Percentiles rank a stretch among this genome's conserved stretches.
Evolutionary conservation across 2,888 invertebrate species (phyloP).

Genomic region (Petrolisthes manimaculis): DNA sequence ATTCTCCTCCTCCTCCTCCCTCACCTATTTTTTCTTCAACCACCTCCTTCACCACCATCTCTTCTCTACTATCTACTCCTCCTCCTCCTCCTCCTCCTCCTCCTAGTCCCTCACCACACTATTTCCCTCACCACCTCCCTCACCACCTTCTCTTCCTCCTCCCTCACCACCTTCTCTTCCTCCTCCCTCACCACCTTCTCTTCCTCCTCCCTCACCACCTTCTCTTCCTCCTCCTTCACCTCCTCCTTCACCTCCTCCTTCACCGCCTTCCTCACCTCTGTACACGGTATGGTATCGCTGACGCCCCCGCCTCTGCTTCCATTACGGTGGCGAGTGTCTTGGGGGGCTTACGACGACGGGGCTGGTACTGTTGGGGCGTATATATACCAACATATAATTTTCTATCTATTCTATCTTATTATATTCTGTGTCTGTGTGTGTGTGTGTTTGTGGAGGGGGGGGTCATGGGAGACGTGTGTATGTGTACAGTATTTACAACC

Average conservation of each 20-base stretch:
- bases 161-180: too few species aligned
- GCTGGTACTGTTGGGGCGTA: slow-evolving; percentile 54
- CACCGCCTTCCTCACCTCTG: slow-evolving; percentile 38
- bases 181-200: too few species aligned
- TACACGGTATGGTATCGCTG: slow-evolving; percentile 53
- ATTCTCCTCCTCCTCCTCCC: slow-evolving; percentile 3
- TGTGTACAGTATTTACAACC: neutral
- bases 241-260: neutral
- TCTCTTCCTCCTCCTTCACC: too few species aligned
- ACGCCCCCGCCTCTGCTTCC: slow-evolving; percentile 36
- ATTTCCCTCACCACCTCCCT: neutral
- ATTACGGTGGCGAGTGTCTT: slow-evolving; percentile 55
- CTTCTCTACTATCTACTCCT: too few species aligned
- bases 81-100: too few species aligned
- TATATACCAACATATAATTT: too few species aligned
- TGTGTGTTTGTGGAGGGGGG: neutral
- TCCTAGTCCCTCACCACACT: neutral
- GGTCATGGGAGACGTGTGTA: neutral
- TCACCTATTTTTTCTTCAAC: neutral
- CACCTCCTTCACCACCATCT: too few species aligned
- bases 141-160: neutral
- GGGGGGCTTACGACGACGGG: slow-evolving; percentile 59
- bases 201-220: too few species aligned
- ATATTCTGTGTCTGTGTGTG: too few species aligned
- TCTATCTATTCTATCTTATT: too few species aligned